These are phyloP conservation scores for Pao palembangensis DNA, from an alignment of 2,113 vertebrate genomes.

Conservation along the genomic window DNA sequence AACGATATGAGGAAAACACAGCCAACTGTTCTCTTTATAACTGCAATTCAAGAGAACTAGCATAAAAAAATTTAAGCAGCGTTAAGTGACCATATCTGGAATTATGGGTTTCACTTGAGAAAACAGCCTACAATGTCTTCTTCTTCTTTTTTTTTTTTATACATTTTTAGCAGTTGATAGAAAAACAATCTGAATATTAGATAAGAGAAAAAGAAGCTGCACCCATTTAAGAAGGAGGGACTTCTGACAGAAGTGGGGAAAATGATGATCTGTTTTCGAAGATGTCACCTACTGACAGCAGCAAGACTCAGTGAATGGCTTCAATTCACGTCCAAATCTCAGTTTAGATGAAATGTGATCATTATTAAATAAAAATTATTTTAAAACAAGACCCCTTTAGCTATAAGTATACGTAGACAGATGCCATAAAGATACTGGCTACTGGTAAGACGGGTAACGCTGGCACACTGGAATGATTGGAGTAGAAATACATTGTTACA, in stretches of 20 bases:
- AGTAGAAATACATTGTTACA: too few species aligned
- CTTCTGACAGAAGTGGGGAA: neutral
- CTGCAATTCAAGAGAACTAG: neutral
- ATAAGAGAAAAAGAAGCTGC: neutral
- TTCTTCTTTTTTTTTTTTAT: neutral
- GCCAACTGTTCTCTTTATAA: neutral
- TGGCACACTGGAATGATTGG: too few species aligned
- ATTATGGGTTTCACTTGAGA: too few species aligned
- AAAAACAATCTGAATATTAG: neutral
- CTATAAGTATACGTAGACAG: too few species aligned
- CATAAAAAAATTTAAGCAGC: neutral
- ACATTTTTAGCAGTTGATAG: neutral
- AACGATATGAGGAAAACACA: slow-evolving; percentile 32
- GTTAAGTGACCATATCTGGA: too few species aligned
- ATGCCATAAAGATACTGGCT: too few species aligned
- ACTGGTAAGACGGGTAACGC: too few species aligned
- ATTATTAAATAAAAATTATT: too few species aligned
- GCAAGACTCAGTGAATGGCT: slow-evolving; percentile 13
- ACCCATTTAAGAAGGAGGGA: slow-evolving; percentile 11
- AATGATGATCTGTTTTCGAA: slow-evolving; percentile 17
- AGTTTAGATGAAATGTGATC: neutral
- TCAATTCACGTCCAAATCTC: slow-evolving; percentile 16
- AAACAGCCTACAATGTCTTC: too few species aligned
- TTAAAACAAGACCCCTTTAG: too few species aligned
- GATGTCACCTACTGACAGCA: slow-evolving; percentile 9